phyloP scores from a whole-genome alignment of 2,797 vertebrate genomes.

The Cynodonichthys magdalenae region DNA sequence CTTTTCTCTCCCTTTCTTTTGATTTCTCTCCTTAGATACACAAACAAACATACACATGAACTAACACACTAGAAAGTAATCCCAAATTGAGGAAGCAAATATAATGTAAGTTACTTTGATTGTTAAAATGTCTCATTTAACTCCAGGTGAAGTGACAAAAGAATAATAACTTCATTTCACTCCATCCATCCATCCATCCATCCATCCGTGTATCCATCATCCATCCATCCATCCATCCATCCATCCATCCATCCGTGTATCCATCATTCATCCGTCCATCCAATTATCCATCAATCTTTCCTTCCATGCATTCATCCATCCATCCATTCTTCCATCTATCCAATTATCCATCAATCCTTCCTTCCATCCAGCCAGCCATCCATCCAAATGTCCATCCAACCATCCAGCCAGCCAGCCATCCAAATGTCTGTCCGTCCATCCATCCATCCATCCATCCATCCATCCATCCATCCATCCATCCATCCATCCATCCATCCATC shows the following conservation, averaged over 20 bases:
- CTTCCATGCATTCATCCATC: too few relatives aligned
- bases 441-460: conserved; percentile 4
- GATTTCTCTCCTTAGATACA: conserved; percentile 39
- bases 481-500: neutral
- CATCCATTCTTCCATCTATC: too few relatives aligned
- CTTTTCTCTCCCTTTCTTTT: conserved; percentile 8
- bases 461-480: neutral
- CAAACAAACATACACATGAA: conserved; percentile 37
- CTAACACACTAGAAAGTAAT: conserved; percentile 39
- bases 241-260: neutral
- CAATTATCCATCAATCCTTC: too few relatives aligned
- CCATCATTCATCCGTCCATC: neutral
- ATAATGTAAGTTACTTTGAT: conserved; percentile 82
- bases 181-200: neutral
- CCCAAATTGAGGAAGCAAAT: conserved; percentile 81
- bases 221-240: neutral
- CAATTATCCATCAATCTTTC: conserved; percentile 4
- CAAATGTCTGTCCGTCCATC: neutral
- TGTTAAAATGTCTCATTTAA: conserved; percentile 83
- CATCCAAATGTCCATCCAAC: neutral
- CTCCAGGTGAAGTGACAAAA: conserved; percentile 83
- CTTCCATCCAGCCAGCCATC: neutral
- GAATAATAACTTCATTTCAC: conserved; percentile 62
- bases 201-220: too few relatives aligned
- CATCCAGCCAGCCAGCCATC: too few relatives aligned